Percentiles rank a stretch among this genome's conserved stretches.
Conservation (phyloP, 2,113 vertebrate genomes). For the Hystrix cristata region DNA sequence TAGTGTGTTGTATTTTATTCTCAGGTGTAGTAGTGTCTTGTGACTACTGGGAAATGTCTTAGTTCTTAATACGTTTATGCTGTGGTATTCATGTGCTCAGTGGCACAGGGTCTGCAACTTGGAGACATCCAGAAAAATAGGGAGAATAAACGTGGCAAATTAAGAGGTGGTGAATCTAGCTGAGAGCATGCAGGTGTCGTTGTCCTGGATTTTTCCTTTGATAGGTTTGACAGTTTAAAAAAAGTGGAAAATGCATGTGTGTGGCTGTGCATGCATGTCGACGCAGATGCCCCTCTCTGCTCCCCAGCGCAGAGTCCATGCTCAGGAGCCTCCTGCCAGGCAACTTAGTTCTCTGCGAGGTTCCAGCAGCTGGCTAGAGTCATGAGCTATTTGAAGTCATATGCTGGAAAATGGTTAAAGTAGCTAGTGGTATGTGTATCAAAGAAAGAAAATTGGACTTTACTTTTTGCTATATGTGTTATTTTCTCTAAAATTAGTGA, state of each 20-base stretch:
- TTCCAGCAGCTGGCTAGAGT: neutral
- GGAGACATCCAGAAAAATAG: neutral
- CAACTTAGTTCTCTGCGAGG: neutral
- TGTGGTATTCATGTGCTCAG: neutral
- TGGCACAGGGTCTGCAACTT: neutral
- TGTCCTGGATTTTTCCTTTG: neutral
- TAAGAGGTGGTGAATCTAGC: neutral
- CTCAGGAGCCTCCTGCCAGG: neutral
- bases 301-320: neutral
- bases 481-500: conserved; percentile 10
- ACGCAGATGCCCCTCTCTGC: neutral
- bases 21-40: neutral
- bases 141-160: neutral
- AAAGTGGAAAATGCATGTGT: neutral
- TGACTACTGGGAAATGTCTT: neutral
- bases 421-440: neutral
- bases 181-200: neutral
- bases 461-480: neutral
- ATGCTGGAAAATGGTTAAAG: neutral
- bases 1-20: conserved; percentile 26
- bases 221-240: neutral
- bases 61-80: neutral
- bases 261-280: neutral
- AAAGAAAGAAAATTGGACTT: neutral
- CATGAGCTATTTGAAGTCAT: neutral